Conservation (phyloP, 2,797 vertebrate genomes). For the Pachyuromys duprasi region DNA sequence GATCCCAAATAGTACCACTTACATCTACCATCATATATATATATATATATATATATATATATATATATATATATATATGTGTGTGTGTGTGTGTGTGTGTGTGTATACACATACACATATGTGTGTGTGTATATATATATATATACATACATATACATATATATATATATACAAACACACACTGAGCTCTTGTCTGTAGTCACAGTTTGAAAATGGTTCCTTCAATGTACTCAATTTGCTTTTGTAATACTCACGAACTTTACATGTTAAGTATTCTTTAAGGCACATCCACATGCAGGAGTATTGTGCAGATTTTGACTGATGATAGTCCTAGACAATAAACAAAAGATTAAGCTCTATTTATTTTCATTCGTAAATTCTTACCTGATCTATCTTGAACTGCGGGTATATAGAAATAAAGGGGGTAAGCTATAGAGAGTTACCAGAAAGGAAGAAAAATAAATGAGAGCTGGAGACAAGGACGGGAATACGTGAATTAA, state of each 20-base stretch:
- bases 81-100: too few species aligned
- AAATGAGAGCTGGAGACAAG: not conserved
- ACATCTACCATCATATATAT: not conserved
- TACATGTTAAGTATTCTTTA: not conserved
- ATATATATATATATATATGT: too few species aligned
- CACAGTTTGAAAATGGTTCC: not conserved
- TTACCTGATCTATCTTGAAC: not conserved
- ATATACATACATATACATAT: too few species aligned
- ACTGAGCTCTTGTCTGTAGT: not conserved
- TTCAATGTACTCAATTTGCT: not conserved
- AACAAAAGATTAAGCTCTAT: not conserved
- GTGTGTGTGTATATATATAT: too few species aligned
- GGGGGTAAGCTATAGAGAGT: not conserved
- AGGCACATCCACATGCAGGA: not conserved
- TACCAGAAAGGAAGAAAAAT: not conserved
- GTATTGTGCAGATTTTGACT: not conserved
- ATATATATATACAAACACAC: not conserved
- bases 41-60: too few species aligned
- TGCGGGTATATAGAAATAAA: not conserved
- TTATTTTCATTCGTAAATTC: conserved; percentile 11
- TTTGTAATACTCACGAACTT: not conserved
- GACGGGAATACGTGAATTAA: not conserved
- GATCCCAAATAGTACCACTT: not conserved
- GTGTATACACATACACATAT: too few species aligned
- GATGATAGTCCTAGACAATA: not conserved